Conservation (phyloP, 2,113 vertebrate genomes). For the Vimba vimba region DNA sequence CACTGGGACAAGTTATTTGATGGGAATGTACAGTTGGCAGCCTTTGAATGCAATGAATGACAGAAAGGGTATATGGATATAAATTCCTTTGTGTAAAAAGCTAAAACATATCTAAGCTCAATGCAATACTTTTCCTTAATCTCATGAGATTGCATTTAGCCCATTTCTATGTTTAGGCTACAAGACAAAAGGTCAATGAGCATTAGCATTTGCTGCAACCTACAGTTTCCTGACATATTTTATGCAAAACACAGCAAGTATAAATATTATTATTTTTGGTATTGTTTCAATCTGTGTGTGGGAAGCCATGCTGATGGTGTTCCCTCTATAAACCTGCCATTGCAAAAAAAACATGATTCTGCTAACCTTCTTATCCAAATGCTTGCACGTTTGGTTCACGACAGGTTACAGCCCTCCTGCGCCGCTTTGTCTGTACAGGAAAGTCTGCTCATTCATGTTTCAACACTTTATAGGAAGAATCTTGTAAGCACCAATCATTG, state of each 20-base stretch:
- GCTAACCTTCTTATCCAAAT: not conserved
- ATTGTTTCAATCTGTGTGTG: not conserved
- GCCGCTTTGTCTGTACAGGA: constrained; percentile 32
- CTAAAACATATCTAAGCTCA: constrained; percentile 1
- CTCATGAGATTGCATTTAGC: not conserved
- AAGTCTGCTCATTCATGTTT: constrained; percentile 22
- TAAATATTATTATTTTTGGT: not conserved
- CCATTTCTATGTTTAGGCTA: not conserved
- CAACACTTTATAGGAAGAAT: constrained; percentile 9
- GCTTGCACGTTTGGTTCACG: not conserved
- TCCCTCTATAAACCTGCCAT: constrained; percentile 4
- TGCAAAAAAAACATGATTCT: constrained; percentile 1
- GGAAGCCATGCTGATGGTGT: constrained; percentile 17
- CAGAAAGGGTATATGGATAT: not conserved
- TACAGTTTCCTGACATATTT: constrained; percentile 1
- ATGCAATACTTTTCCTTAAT: not conserved
- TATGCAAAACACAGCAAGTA: not conserved
- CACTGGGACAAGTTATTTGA: constrained; percentile 61
- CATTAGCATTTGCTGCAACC: not conserved
- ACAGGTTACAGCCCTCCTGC: constrained; percentile 26
- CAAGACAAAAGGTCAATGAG: not conserved
- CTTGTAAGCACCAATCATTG: not conserved
- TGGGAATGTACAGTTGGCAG: constrained; percentile 43
- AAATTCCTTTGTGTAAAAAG: not conserved
- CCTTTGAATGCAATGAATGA: constrained; percentile 13